Conservation (phyloP, 1,140 invertebrate species). For the Polyergus mexicanus region DNA sequence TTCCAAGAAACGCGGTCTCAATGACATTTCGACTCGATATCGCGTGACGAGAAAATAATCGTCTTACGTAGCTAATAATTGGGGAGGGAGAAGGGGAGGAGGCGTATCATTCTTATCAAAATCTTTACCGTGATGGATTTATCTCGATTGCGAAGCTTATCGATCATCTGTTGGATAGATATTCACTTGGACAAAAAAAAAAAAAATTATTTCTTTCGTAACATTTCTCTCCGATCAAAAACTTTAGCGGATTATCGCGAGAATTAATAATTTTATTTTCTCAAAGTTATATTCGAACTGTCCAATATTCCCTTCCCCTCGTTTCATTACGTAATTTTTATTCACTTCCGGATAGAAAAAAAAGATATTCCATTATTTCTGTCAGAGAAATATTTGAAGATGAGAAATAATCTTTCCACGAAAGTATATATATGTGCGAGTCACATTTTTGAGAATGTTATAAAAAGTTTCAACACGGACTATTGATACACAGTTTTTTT, state of each 20-base stretch:
- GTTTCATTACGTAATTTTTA: neutral
- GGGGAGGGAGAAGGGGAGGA: too few relatives aligned
- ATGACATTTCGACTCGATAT: slow-evolving; percentile 6
- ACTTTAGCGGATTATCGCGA: neutral
- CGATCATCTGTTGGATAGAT: neutral
- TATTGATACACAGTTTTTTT: slow-evolving; percentile 37
- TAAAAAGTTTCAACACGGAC: slow-evolving; percentile 24
- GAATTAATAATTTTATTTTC: slow-evolving; percentile 13
- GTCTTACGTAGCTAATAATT: neutral
- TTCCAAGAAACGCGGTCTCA: slow-evolving; percentile 11
- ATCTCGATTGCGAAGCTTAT: too few relatives aligned
- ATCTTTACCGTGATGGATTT: neutral
- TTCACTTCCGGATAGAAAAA: neutral
- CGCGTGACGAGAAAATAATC: neutral
- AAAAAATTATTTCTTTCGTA: neutral
- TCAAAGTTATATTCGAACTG: neutral
- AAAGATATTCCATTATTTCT: neutral
- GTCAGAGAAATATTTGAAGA: neutral
- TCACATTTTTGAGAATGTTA: neutral
- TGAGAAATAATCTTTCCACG: neutral
- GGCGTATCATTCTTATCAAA: neutral
- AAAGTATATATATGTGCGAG: neutral
- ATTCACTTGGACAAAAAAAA: neutral
- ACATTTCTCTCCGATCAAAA: neutral
- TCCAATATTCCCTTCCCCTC: neutral